Conservation (phyloP, 2,113 vertebrate genomes). For the Oceanites oceanicus region DNA sequence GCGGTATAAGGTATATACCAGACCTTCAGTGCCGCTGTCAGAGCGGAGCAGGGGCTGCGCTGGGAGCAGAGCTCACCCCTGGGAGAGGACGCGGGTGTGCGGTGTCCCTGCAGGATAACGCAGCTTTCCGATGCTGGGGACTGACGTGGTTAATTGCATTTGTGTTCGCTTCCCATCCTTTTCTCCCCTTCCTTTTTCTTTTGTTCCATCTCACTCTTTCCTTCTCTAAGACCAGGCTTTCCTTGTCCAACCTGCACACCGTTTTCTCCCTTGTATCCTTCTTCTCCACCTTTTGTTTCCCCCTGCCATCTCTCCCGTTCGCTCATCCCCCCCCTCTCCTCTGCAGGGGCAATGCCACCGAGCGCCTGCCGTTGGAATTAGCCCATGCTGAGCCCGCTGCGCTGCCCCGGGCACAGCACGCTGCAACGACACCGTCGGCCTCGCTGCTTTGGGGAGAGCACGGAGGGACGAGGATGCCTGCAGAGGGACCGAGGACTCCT, state of each 20-base stretch:
- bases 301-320: background rate
- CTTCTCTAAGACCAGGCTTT: background rate
- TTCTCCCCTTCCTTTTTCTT: background rate
- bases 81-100: fast-evolving
- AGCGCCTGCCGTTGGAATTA: background rate
- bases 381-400: background rate
- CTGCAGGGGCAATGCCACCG: background rate
- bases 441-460: background rate
- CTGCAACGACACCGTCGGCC: background rate
- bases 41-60: background rate
- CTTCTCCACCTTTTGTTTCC: background rate
- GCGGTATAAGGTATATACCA: too few species aligned
- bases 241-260: fast-evolving
- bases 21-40: background rate
- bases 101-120: fast-evolving
- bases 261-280: fast-evolving
- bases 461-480: slow-evolving; percentile 52
- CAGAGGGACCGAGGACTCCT: slow-evolving; percentile 32
- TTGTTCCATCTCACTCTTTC: background rate
- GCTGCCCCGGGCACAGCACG: background rate
- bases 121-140: background rate
- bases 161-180: background rate
- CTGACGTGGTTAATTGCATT: background rate
- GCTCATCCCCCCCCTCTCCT: background rate
- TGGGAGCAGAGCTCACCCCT: background rate